Base-by-base conservation (phyloP, 2,888 invertebrate genomes). In the Dermolepida albohirtum region DNA sequence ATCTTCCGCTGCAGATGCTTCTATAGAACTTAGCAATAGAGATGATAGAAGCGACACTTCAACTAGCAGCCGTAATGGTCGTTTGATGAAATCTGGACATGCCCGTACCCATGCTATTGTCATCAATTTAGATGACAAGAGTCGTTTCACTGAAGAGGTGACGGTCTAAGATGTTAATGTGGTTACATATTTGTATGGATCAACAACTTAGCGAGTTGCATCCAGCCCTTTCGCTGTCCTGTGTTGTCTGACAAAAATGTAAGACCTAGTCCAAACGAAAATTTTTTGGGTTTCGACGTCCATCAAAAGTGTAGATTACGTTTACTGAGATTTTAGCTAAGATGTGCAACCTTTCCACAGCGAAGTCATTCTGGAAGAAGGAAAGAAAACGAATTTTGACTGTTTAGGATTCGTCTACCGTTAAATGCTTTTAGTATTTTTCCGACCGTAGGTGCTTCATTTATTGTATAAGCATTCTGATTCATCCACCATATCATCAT, bases 111-210 rank as follows among this genome's bases (percentile, higher is more conserved):
- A 90, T 77, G 90, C 91, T n/a, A 91, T 92, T 77, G 89, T 92
- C 74, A 91, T 93, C 73, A 92, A 92, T 82, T 84, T 92, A 76
- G 92, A 92, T 79, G 92, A 92, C 82, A 92, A 92, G 78, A 92
- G 90, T 81, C 87, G 92, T 76, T 92, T 92, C 82, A 92, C 92
- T 50, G 92, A 93, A 82, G 93, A 93, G 82, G 92, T 93, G 72
- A 92, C 92, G 57, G 93, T 93, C 76, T 92, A 86, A 66, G 22
- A 7, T 17, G 14, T 43, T 43, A 17, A 22, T 41, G 43, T 39
- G 34, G 27, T 43, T 27, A 16, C 6, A 22, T 22, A 41, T 16
- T 52, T 34, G 34, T 52, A n/a, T 17, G 27, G 51, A 29, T 12
- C 8, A 34, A 8, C n/a, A 12, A 29, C 34, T 52, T 52, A 52